A percentile compares a stretch with the other conserved stretches of the same genome.
phyloP scores from a whole-genome alignment of 2,888 invertebrate species.

The Cataglyphis livida region DNA sequence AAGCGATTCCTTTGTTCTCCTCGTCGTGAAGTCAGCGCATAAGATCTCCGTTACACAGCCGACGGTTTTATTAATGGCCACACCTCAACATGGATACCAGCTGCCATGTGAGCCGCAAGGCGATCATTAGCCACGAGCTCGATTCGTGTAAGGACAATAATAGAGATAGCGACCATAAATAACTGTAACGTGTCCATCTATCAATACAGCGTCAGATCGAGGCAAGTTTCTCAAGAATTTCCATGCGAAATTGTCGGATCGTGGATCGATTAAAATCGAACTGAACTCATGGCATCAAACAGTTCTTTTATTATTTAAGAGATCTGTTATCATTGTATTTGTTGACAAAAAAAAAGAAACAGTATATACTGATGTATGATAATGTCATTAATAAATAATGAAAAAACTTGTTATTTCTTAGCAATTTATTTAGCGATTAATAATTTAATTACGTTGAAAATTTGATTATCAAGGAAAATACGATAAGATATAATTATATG shows the following conservation, averaged over 20 bases:
- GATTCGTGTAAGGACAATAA: conserved; percentile 74
- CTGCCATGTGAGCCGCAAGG: conserved; percentile 66
- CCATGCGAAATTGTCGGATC: neutral
- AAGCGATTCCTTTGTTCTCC: conserved; percentile 68
- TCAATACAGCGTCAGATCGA: conserved; percentile 65
- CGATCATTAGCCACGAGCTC: conserved; percentile 64
- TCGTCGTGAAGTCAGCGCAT: conserved; percentile 43
- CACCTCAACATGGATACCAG: conserved; percentile 69
- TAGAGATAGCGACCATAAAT: conserved; percentile 78
- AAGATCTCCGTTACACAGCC: conserved; percentile 60
- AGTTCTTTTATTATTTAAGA: neutral
- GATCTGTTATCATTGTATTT: neutral
- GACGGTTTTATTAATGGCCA: conserved; percentile 74
- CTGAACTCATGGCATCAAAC: conserved; percentile 23
- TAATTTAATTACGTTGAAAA: neutral
- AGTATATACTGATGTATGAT: neutral
- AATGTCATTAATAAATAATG: neutral
- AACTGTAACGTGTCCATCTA: conserved; percentile 76
- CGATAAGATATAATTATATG: neutral
- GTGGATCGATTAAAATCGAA: neutral
- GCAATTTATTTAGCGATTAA: neutral
- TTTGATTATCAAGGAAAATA: neutral
- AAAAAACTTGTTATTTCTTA: neutral
- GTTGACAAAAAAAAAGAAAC: neutral
- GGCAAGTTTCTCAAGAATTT: conserved; percentile 51